A percentile compares a stretch with the other conserved stretches of the same genome.
Evolutionary conservation across 2,113 vertebrate genomes (phyloP).

Genomic region (Coregonus clupeaformis): DNA sequence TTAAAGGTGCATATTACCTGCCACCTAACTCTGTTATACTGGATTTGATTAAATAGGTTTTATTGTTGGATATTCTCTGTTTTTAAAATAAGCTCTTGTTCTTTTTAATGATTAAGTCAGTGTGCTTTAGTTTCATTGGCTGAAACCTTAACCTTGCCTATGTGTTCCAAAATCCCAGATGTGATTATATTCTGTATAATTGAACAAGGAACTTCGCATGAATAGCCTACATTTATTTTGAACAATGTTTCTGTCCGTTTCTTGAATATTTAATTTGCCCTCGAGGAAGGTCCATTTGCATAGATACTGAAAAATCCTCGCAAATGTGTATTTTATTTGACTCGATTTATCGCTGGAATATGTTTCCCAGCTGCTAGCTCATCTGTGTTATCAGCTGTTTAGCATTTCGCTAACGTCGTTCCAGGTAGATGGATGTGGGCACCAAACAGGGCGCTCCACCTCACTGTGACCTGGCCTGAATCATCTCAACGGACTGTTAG

Average conservation of each 20-base stretch:
- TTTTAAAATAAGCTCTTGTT: neutral
- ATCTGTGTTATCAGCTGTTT: slow-evolving; percentile 12
- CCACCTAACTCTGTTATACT: slow-evolving; percentile 20
- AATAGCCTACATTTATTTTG: slow-evolving; percentile 27
- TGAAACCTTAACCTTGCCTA: slow-evolving; percentile 26
- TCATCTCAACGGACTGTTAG: neutral
- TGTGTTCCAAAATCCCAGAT: neutral
- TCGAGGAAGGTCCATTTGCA: slow-evolving; percentile 34
- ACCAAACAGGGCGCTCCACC: neutral
- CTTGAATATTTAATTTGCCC: slow-evolving; percentile 56
- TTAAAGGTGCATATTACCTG: slow-evolving; percentile 39
- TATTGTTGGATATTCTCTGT: neutral
- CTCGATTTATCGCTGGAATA: slow-evolving; percentile 36
- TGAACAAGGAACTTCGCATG: slow-evolving; percentile 25
- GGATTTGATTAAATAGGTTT: slow-evolving; percentile 16
- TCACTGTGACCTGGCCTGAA: neutral
- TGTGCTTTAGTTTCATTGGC: slow-evolving; percentile 15
- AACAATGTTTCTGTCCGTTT: slow-evolving; percentile 33
- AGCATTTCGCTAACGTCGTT: neutral
- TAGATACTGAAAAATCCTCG: slow-evolving; percentile 43
- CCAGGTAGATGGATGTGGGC: slow-evolving; percentile 28
- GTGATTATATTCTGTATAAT: slow-evolving; percentile 23
- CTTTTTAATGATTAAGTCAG: neutral
- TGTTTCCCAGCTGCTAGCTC: slow-evolving; percentile 24
- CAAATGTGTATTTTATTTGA: slow-evolving; percentile 52